These are phyloP conservation scores for Pluvialis apricaria DNA, from an alignment of 2,113 vertebrate species.

Conservation along the genomic window DNA sequence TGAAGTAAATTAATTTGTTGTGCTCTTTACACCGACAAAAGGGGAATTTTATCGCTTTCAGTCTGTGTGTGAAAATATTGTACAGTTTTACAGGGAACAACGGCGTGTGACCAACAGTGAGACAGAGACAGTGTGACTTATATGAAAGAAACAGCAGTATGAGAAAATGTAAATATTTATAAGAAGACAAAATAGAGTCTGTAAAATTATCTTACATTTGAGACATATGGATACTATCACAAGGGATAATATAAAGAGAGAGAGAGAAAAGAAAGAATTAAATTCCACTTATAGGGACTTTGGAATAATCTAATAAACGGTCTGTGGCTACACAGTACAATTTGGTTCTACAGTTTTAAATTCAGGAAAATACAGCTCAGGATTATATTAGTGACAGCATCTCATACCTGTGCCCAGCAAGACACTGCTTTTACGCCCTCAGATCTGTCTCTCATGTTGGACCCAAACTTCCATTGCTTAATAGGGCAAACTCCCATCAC, in stretches of 20 bases:
- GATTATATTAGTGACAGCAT: background rate
- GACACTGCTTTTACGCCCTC: background rate
- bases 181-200: background rate
- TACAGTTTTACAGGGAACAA: background rate
- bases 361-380: background rate
- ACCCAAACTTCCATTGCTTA: background rate
- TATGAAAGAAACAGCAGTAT: background rate
- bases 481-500: background rate
- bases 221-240: background rate
- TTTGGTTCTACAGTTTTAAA: background rate
- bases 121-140: background rate
- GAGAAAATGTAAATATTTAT: slow-evolving; percentile 22
- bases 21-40: background rate
- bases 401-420: background rate
- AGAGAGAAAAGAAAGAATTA: background rate
- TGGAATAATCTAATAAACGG: background rate
- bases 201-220: background rate
- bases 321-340: background rate
- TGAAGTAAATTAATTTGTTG: background rate
- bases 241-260: background rate
- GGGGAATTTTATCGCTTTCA: background rate
- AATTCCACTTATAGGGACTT: background rate
- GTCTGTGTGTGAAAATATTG: background rate
- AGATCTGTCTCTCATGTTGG: background rate
- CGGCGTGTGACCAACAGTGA: background rate